Percentiles rank a stretch among this genome's conserved stretches.
phyloP scores from a whole-genome alignment of 2,797 vertebrate genomes.

The Gallinago solitaria region DNA sequence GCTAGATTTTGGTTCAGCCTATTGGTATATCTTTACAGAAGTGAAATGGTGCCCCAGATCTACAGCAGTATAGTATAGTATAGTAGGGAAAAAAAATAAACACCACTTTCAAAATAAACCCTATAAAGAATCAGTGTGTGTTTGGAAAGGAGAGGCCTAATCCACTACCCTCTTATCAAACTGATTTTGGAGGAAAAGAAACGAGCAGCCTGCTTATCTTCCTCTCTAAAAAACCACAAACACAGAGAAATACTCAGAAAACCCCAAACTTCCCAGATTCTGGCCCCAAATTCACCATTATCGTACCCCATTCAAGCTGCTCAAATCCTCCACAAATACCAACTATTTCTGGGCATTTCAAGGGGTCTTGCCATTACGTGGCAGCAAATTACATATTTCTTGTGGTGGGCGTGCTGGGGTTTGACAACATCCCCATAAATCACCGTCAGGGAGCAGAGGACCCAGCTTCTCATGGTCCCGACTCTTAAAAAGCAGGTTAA shows the following conservation, averaged over 20 bases:
- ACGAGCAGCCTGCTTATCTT: not conserved
- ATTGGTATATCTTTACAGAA: not conserved
- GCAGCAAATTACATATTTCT: conserved; percentile 65
- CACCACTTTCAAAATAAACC: not conserved
- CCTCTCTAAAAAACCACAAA: not conserved
- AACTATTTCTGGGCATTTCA: conserved; percentile 1
- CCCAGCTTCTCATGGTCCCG: conserved; percentile 64
- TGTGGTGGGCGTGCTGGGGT: conserved; percentile 39
- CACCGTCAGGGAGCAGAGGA: conserved; percentile 67
- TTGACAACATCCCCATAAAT: conserved; percentile 62
- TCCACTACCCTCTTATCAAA: not conserved
- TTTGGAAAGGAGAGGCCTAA: not conserved
- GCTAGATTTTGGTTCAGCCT: not conserved
- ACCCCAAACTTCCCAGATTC: not conserved
- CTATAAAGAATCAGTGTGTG: not conserved
- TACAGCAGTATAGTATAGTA: not conserved
- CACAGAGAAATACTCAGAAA: not conserved
- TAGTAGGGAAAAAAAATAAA: not conserved
- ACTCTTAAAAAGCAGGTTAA: conserved; percentile 74
- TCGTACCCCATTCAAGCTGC: not conserved
- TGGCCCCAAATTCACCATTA: not conserved
- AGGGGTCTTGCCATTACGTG: not conserved
- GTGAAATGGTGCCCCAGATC: not conserved
- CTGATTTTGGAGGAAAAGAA: not conserved
- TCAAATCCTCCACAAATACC: not conserved